Percentiles rank a stretch among this genome's conserved stretches.
Conservation (phyloP, 2,113 vertebrate genomes). For the Notothenia coriiceps region DNA sequence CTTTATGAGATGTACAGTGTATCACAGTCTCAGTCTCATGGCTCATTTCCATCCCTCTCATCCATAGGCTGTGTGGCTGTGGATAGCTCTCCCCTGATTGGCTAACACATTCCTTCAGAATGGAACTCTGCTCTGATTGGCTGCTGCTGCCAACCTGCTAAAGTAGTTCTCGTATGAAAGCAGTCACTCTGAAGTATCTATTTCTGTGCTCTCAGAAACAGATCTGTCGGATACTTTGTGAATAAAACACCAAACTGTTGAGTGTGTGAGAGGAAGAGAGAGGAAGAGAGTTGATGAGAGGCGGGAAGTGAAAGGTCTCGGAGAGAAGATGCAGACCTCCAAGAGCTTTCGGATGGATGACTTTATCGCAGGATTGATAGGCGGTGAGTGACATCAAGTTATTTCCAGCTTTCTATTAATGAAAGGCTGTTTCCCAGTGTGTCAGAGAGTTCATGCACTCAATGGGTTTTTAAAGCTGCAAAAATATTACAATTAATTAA, state of each 20-base stretch:
- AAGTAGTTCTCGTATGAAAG: conserved; percentile 15
- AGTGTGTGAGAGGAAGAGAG: too few species aligned
- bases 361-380: conserved; percentile 86
- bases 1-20: too few species aligned
- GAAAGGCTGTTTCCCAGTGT: too few species aligned
- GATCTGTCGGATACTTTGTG: accelerated
- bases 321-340: conserved; percentile 56
- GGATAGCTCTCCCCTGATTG: conserved; percentile 43
- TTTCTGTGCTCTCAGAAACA: background rate
- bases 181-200: background rate
- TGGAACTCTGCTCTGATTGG: conserved; percentile 48
- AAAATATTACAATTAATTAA: too few species aligned
- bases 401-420: too few species aligned
- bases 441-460: too few species aligned
- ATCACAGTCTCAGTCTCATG: conserved; percentile 47
- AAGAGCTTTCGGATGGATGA: conserved; percentile 79
- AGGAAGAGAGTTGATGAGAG: background rate
- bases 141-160: background rate
- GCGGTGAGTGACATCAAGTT: conserved; percentile 70
- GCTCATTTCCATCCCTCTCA: conserved; percentile 73
- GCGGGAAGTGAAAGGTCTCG: background rate
- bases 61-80: conserved; percentile 61
- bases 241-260: background rate
- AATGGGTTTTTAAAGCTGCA: too few species aligned
- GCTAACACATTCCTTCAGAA: background rate